These are phyloP conservation scores for Brenthis hecate DNA, from an alignment of 2,888 invertebrate species.

Conservation along the genomic window DNA sequence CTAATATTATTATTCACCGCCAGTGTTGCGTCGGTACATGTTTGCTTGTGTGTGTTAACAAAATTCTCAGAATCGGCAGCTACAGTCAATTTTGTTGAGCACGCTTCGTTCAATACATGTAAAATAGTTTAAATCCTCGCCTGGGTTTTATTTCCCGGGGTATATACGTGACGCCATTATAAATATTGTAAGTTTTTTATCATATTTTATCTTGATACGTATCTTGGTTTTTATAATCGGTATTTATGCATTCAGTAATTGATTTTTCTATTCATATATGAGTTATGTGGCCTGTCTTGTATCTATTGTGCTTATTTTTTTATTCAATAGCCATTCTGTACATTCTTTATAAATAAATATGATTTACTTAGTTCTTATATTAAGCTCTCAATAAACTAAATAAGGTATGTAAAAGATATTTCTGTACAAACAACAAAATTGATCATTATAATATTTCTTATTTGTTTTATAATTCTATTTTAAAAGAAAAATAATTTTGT, in stretches of 20 bases:
- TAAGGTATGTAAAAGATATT: too few species aligned
- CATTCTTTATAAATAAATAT: too few species aligned
- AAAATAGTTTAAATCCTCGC: slow-evolving; percentile 46
- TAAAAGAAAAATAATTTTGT: too few species aligned
- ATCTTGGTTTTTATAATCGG: slow-evolving; percentile 4
- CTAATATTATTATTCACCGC: slow-evolving; percentile 56
- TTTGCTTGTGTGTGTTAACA: slow-evolving; percentile 48
- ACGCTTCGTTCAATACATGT: slow-evolving; percentile 63
- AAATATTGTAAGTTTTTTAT: slow-evolving; percentile 1
- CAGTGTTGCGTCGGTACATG: slow-evolving; percentile 50
- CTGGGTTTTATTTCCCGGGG: slow-evolving; percentile 24
- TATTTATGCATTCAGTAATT: slow-evolving; percentile 2
- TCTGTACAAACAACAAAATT: too few species aligned
- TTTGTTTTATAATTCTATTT: too few species aligned
- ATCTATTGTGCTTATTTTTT: background rate
- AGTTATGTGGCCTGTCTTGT: background rate
- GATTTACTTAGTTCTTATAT: too few species aligned
- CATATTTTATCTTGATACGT: slow-evolving; percentile 8
- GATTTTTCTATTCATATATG: background rate
- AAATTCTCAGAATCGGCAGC: slow-evolving; percentile 69
- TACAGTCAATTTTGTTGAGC: slow-evolving; percentile 49
- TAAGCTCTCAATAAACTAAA: too few species aligned
- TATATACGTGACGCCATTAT: background rate
- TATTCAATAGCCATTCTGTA: background rate
- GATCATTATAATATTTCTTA: too few species aligned